Percentiles rank a stretch among this genome's conserved stretches.
Conservation (phyloP, 2,888 invertebrate species). For the Rhingia rostrata region DNA sequence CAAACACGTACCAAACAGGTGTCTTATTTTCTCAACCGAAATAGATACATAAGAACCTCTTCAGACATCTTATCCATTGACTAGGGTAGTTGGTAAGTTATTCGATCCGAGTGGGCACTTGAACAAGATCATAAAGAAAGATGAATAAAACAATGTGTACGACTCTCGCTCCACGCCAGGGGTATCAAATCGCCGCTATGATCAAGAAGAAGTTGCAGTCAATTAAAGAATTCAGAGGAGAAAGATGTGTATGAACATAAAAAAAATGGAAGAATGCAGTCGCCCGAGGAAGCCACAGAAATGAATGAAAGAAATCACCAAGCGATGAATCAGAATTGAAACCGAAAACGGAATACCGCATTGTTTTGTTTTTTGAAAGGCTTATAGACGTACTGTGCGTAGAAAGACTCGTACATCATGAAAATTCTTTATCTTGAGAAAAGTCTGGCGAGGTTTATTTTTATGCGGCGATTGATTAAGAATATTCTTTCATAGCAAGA, state of each 20-base stretch:
- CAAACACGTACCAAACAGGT: slow-evolving; percentile 42
- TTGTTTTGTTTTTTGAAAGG: background rate
- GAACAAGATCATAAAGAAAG: slow-evolving; percentile 42
- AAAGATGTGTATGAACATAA: background rate
- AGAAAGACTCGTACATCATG: too few relatives aligned
- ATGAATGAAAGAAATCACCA: slow-evolving; percentile 48
- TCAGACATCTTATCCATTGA: background rate
- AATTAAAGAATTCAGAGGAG: slow-evolving; percentile 51
- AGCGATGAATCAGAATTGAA: slow-evolving; percentile 46
- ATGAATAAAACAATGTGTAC: background rate
- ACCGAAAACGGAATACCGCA: slow-evolving; percentile 48
- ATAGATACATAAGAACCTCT: background rate
- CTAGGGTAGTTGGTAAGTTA: slow-evolving; percentile 32
- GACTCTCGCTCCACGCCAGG: slow-evolving; percentile 18
- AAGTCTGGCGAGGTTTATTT: too few relatives aligned
- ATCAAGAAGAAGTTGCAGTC: slow-evolving; percentile 48
- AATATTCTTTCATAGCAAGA: too few relatives aligned
- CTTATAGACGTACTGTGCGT: too few relatives aligned
- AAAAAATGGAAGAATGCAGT: background rate
- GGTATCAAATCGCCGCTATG: slow-evolving; percentile 52
- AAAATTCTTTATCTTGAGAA: too few relatives aligned
- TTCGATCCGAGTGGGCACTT: slow-evolving; percentile 51
- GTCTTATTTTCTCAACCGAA: slow-evolving; percentile 8
- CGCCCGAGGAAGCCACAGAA: slow-evolving; percentile 56
- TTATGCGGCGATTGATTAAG: too few relatives aligned